Evolutionary conservation across 1,140 invertebrate genomes (phyloP).

Genomic region (Trachelipus rathkii): DNA sequence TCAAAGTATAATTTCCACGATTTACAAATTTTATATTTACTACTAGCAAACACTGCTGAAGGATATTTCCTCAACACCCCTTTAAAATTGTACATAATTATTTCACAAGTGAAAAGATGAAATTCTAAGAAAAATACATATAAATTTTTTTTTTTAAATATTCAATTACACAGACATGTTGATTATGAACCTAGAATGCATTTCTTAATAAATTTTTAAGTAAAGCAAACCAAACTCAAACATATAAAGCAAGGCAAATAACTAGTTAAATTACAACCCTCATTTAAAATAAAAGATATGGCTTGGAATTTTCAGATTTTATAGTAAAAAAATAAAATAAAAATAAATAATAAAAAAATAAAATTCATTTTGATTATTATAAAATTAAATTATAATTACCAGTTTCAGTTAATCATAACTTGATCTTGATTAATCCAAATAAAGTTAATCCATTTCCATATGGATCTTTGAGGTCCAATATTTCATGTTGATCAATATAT

Average conservation of each 20-base stretch:
- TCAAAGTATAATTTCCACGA: no score
- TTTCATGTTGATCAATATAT: constrained; percentile 50
- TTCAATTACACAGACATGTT: no score
- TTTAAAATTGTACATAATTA: no score
- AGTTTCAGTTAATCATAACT: constrained; percentile 60
- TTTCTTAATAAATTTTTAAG: no score
- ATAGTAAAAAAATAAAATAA: neutral
- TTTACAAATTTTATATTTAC: no score
- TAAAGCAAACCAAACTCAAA: neutral
- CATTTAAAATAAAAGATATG: neutral
- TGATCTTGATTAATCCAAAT: constrained; percentile 95
- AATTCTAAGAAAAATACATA: no score
- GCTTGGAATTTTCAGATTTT: neutral
- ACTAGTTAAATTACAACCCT: neutral
- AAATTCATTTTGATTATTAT: constrained; percentile 32
- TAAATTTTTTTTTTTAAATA: no score
- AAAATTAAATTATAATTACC: constrained; percentile 46
- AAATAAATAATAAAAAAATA: neutral
- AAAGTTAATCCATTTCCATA: constrained; percentile 75
- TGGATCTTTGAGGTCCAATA: constrained; percentile 51
- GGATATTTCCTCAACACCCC: no score
- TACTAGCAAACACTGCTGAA: no score
- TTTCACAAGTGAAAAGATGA: no score
- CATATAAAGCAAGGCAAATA: neutral
- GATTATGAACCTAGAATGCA: no score